Base-by-base conservation (phyloP, 23 tunicate species). In the Styela plicata region DNA sequence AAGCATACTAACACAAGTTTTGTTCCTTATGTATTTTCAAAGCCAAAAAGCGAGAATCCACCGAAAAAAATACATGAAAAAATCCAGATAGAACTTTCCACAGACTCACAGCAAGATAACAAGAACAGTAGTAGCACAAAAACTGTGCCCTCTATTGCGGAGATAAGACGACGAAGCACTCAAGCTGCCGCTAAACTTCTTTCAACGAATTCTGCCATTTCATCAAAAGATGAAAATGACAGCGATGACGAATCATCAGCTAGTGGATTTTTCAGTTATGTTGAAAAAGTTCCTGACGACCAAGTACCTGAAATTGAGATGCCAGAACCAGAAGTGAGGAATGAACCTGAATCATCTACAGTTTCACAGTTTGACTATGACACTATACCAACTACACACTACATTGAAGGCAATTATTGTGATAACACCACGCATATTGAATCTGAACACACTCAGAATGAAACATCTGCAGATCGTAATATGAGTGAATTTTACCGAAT, bases 21-120 rank as follows among this genome's bases (percentile, higher is more conserved):
- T 2, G 80, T 88, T 2, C 93, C 91, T 57, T 75, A 93, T 84
- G 89, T 87, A 2, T 86, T 93, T 69, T 31, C 87, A 1, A 84
- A 78, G 63, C 78, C 82, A 64, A 52, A 73, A 21, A 80, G 27
- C 5, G 71, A 66, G 7, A 66, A 3, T 25, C 30, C 71, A 66
- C 31, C 31, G 7, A 10, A 10, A 10, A 71, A 71, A 71, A 68
- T 13, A 23, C 53, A 32, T 22, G 61, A 33, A 23, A 23, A 31
- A 20, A 0, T 53, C 0, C 16, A 68, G 16, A 21, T 16, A 23
- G 17, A 71, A 71, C 35, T 22, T 10, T 18, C 32, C 18, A 26
- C 77, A 2, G 36, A 27, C 35, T 16, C 34, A 3, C 26, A 27
- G 29, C 23, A 27, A 31, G 35, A 71, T 17, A 28, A 33, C 34